phyloP scores from a whole-genome alignment of 2,888 invertebrate genomes.

The Drosophila nr. perissopoda region DNA sequence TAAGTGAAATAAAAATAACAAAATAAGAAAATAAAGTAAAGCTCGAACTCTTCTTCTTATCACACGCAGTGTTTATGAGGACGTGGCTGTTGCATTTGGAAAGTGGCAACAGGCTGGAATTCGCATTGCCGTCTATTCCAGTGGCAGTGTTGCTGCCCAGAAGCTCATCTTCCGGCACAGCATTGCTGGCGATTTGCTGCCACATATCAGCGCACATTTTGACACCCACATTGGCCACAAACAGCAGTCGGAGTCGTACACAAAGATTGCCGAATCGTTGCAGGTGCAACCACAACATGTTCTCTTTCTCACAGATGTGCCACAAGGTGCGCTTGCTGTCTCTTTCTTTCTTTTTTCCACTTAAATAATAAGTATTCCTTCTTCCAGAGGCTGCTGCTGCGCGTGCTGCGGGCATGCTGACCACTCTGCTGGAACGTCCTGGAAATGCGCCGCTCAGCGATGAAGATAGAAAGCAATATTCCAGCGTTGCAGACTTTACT shows the following conservation, averaged over 20 bases:
- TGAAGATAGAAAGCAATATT: conserved; percentile 86
- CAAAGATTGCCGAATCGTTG: conserved; percentile 90
- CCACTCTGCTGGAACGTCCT: conserved; percentile 90
- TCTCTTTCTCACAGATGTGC: conserved; percentile 94
- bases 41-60: neutral
- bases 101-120: conserved; percentile 89
- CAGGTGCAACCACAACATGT: conserved; percentile 88
- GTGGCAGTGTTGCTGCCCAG: conserved; percentile 96
- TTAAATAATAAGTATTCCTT: conserved; percentile 51
- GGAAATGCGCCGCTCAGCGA: conserved; percentile 91
- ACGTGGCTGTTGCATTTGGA: conserved; percentile 91
- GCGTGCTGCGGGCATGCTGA: conserved; percentile 89
- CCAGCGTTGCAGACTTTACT: conserved; percentile 87
- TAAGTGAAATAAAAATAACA: conserved; percentile 86
- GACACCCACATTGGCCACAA: conserved; percentile 95
- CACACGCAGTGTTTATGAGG: conserved; percentile 91
- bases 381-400: conserved; percentile 93
- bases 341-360: neutral
- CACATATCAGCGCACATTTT: conserved; percentile 91
- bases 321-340: conserved; percentile 89
- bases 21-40: neutral
- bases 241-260: conserved; percentile 91
- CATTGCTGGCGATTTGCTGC: conserved; percentile 90
- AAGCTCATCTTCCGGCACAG: conserved; percentile 93
- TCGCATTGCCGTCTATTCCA: conserved; percentile 94